These are phyloP conservation scores for Pelmatolapia mariae DNA, from an alignment of 2,113 vertebrate species.

Conservation along the genomic window DNA sequence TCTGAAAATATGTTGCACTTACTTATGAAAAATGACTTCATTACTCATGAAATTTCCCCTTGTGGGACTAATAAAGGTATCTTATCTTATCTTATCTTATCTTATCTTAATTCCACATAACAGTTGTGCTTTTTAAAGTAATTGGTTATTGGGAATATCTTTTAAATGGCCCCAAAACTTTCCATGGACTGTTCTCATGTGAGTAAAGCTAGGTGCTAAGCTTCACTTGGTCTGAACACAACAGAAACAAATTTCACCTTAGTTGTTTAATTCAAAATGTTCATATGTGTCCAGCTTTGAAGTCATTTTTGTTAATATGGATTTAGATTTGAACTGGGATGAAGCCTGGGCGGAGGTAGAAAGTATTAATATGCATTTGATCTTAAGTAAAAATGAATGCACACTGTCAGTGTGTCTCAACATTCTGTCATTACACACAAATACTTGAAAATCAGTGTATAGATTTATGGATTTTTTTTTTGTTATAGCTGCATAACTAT, in stretches of 20 bases:
- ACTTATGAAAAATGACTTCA: too few species aligned
- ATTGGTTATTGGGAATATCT: neutral
- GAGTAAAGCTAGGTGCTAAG: neutral
- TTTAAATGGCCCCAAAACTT: neutral
- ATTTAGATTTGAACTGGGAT: neutral
- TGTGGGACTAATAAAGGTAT: too few species aligned
- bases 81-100: too few species aligned
- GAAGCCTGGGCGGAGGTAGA: neutral
- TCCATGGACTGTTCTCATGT: neutral
- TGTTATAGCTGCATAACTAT: neutral
- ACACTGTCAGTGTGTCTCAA: neutral
- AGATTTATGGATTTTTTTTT: neutral
- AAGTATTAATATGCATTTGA: neutral
- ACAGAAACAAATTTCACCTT: neutral
- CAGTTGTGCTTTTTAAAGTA: neutral
- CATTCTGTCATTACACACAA: neutral
- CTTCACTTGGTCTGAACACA: neutral
- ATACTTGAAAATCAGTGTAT: neutral
- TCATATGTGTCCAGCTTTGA: neutral
- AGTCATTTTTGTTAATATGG: neutral
- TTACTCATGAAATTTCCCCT: too few species aligned
- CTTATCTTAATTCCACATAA: neutral
- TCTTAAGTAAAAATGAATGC: neutral
- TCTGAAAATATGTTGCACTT: neutral
- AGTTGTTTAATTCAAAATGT: neutral